Base-by-base conservation (phyloP, 2,888 invertebrate species). In the Dasypolia templi region DNA sequence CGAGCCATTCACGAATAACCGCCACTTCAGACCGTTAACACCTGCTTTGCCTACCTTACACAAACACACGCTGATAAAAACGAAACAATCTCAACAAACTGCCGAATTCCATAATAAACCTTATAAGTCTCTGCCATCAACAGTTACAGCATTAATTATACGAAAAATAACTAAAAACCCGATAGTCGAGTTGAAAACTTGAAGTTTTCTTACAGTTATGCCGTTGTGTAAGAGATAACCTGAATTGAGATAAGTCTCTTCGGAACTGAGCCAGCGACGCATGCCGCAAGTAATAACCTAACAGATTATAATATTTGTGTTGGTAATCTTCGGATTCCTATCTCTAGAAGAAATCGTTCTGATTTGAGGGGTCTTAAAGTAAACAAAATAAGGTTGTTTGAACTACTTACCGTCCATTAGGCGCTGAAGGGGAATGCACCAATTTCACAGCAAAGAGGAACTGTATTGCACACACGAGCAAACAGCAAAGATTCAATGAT, bases 391-490 rank as follows among this genome's bases (percentile, higher is more conserved):
- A 66, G n/a, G 53, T 67, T 67, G 68, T 66, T 69, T 62, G 35
- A 35, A 69, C 9, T 58, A 94, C 96, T 95, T 90, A 96, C 96
- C 96, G 97, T 91, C 97, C 97, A 88, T 97, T 98, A 88, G 98
- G 98, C 75, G 98, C 98, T 90, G 98, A 97, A 64, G 98, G 98
- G 69, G 98, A 98, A 92, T 98, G 98, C 91, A 98, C 98, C 93
- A 99, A 97, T 96, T 99, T 99, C 86, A 99, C 98, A 64, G 99
- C 98, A 93, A 99, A 99, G 91, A 99, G 97, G 96, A 99, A 99
- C 96, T 99, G 99, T 91, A 99, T 98, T 88, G 99, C 98, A 97
- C 99, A 99, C 90, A 99, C 98, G 88, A 99, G 97, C 79, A 99
- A 97, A 93, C 99, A 99, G 96, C 98, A 99, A 81, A 99, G 97